These are phyloP conservation scores for Gastracanthus pulcherrimus DNA, from an alignment of 2,888 invertebrate genomes.

Conservation along the genomic window DNA sequence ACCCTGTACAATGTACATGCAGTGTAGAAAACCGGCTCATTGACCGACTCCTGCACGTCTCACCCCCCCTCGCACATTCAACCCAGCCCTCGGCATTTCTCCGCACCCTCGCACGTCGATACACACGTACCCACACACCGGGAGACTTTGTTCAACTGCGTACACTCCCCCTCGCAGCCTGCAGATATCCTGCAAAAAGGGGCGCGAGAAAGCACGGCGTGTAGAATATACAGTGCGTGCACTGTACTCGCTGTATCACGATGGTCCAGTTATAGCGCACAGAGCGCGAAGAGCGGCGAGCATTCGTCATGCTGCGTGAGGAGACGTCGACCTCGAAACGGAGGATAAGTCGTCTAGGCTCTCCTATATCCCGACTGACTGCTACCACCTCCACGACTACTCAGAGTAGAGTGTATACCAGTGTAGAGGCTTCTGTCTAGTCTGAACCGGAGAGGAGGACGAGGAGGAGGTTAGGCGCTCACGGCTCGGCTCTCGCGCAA, in stretches of 20 bases:
- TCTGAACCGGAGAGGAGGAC: background rate
- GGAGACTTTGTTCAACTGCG: background rate
- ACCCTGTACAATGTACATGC: background rate
- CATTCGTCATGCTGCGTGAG: slow-evolving; percentile 72
- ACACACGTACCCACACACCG: background rate
- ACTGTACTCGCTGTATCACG: background rate
- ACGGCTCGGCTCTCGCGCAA: background rate
- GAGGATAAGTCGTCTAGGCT: too few relatives aligned
- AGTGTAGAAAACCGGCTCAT: slow-evolving; percentile 14
- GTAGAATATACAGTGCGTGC: background rate
- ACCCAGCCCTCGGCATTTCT: background rate
- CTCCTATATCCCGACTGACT: background rate
- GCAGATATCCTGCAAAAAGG: too few relatives aligned
- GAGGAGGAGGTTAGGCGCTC: background rate
- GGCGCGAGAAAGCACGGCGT: background rate
- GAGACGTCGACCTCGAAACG: slow-evolving; percentile 71
- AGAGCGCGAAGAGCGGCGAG: slow-evolving; percentile 50
- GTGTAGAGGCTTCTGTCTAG: background rate
- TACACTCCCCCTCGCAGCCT: too few relatives aligned
- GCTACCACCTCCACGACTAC: background rate
- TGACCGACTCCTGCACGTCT: slow-evolving; percentile 15
- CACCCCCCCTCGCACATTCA: background rate
- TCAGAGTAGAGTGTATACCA: background rate
- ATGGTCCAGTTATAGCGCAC: slow-evolving; percentile 28
- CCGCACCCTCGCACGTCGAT: background rate